A percentile compares a stretch with the other conserved stretches of the same genome.
Evolutionary conservation across 2,888 invertebrate genomes (phyloP).

Genomic region (Synergus japonicus): DNA sequence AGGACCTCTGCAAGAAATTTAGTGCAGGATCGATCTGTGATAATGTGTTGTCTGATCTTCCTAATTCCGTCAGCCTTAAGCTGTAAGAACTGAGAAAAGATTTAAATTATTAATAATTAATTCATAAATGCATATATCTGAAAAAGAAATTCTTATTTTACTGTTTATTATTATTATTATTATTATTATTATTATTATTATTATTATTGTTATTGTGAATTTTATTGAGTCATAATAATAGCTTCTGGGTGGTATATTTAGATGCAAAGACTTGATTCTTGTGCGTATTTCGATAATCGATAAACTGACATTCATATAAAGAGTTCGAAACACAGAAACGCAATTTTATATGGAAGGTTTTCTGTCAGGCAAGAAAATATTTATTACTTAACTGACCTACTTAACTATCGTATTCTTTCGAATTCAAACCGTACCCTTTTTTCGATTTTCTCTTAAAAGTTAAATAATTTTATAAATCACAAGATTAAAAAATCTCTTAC

Average conservation of each 20-base stretch:
- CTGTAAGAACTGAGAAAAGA: conserved; percentile 62
- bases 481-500: background rate
- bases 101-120: background rate
- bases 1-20: conserved; percentile 54
- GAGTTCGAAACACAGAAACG: background rate
- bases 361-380: background rate
- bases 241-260: background rate
- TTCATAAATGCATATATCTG: background rate
- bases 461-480: background rate
- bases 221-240: conserved; percentile 15
- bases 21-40: conserved; percentile 72
- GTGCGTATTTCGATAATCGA: conserved; percentile 22
- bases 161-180: background rate
- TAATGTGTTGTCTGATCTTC: conserved; percentile 72
- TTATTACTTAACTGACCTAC: conserved; percentile 13
- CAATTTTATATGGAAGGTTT: background rate
- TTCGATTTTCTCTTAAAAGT: background rate
- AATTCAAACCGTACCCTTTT: background rate
- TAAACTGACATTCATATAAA: conserved; percentile 16
- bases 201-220: background rate
- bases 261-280: conserved; percentile 1
- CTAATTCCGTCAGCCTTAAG: conserved; percentile 73
- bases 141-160: no score
- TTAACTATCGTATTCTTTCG: background rate
- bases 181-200: background rate